Evolutionary conservation across 2,113 vertebrate species (phyloP).

Genomic region (Blennius ocellaris): DNA sequence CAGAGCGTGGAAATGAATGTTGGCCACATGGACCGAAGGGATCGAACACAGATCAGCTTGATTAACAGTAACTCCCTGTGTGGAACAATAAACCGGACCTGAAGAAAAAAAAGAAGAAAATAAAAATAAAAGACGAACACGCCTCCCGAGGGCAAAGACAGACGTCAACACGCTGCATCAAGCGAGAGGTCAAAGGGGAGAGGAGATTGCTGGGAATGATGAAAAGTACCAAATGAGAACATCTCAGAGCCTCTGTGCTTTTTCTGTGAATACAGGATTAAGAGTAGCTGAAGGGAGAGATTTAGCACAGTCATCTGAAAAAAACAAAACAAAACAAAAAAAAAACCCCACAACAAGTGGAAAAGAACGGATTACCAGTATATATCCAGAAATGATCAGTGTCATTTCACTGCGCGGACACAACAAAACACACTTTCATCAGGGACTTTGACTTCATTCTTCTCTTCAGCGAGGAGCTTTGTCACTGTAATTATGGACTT

Average conservation of each 20-base stretch:
- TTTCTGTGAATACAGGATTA: constrained; percentile 72
- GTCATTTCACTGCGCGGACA: constrained; percentile 22
- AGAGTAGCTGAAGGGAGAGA: constrained; percentile 51
- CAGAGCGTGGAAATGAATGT: constrained; percentile 40
- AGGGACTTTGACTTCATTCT: constrained; percentile 44
- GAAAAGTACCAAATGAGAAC: constrained; percentile 61
- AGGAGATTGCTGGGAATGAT: constrained; percentile 51
- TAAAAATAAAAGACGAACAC: neutral
- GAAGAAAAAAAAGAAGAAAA: too few species aligned
- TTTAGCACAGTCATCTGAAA: constrained; percentile 59
- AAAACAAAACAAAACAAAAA: neutral
- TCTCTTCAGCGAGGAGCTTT: constrained; percentile 48
- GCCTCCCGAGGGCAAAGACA: constrained; percentile 15
- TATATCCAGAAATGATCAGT: constrained; percentile 46
- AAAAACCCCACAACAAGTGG: constrained; percentile 55
- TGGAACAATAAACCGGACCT: constrained; percentile 9
- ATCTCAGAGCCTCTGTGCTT: constrained; percentile 28
- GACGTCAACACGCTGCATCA: constrained; percentile 36
- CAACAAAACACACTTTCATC: constrained; percentile 57
- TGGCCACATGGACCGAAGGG: constrained; percentile 31
- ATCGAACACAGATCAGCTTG: constrained; percentile 57
- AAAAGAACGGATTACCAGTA: constrained; percentile 59
- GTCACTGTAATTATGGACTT: constrained; percentile 52
- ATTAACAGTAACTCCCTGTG: constrained; percentile 42
- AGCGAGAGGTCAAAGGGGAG: constrained; percentile 50